Evolutionary conservation across 2,888 invertebrate species (phyloP).

Genomic region (Thalpophila matura): DNA sequence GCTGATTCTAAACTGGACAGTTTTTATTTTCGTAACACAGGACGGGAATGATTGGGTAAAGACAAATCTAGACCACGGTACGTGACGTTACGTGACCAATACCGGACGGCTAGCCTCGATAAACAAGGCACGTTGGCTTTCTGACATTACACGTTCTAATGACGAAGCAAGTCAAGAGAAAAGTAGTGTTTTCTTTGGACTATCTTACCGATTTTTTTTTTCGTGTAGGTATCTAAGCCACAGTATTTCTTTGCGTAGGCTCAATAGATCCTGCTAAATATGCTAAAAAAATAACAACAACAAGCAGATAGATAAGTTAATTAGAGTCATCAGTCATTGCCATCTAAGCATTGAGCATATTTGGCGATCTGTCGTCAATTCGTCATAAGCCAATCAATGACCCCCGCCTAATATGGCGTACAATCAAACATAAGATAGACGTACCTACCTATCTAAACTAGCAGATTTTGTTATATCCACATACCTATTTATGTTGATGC

Average conservation of each 20-base stretch:
- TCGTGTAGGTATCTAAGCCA: no score
- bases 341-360: neutral
- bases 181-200: neutral
- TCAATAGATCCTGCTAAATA: no score
- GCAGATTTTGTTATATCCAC: neutral
- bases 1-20: slow-evolving; percentile 47
- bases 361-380: neutral
- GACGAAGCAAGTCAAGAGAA: neutral
- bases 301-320: neutral
- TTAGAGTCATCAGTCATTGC: neutral
- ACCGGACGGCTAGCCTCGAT: slow-evolving; percentile 31
- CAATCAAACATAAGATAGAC: slow-evolving; percentile 29
- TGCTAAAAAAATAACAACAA: neutral
- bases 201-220: no score
- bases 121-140: slow-evolving; percentile 1
- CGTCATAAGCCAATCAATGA: slow-evolving; percentile 37
- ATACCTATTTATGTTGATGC: no score
- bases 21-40: slow-evolving; percentile 51
- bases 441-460: neutral
- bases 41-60: slow-evolving; percentile 45
- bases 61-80: slow-evolving; percentile 24
- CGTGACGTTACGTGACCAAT: slow-evolving; percentile 18
- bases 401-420: slow-evolving; percentile 19
- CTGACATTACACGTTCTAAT: slow-evolving; percentile 14
- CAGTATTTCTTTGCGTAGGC: no score